These are phyloP conservation scores for Apocheima hispidaria DNA, from an alignment of 2,888 invertebrate species.

Conservation along the genomic window DNA sequence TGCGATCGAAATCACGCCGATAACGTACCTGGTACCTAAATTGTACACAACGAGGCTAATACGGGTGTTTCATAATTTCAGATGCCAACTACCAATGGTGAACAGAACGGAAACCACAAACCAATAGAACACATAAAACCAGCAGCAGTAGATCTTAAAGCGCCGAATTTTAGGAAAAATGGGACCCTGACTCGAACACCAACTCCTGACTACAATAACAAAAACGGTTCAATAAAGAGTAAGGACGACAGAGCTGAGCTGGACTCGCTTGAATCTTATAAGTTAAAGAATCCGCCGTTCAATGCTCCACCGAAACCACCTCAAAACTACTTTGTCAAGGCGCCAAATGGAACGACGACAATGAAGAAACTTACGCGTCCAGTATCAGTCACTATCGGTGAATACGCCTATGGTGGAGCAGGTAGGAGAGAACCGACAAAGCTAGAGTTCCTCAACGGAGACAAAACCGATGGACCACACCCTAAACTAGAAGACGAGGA, in stretches of 20 bases:
- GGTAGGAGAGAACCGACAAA: conserved; percentile 88
- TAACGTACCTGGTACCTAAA: conserved; percentile 11
- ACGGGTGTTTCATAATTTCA: conserved; percentile 50
- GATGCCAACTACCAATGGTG: conserved; percentile 73
- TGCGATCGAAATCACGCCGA: conserved; percentile 15
- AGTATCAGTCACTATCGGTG: conserved; percentile 90
- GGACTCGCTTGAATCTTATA: conserved; percentile 91
- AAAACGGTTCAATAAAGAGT: conserved; percentile 54
- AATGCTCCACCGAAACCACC: conserved; percentile 88
- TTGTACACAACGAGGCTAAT: conserved; percentile 4
- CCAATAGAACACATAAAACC: conserved; percentile 36
- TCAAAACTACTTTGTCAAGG: conserved; percentile 88
- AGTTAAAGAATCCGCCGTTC: conserved; percentile 88
- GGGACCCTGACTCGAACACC: conserved; percentile 71
- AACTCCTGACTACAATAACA: conserved; percentile 76
- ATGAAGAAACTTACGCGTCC: conserved; percentile 86
- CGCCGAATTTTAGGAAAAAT: conserved; percentile 68
- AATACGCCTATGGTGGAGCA: conserved; percentile 87
- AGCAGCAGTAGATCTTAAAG: conserved; percentile 54
- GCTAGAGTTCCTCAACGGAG: conserved; percentile 88
- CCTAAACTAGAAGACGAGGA: conserved; percentile 64
- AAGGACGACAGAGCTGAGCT: conserved; percentile 89
- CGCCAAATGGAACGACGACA: conserved; percentile 83
- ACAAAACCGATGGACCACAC: conserved; percentile 72
- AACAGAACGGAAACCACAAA: conserved; percentile 67